Evolutionary conservation across 2,113 vertebrate species (phyloP), one percentile per base, ranked within the genome.

Genomic region (Ochotona curzoniae): DNA sequence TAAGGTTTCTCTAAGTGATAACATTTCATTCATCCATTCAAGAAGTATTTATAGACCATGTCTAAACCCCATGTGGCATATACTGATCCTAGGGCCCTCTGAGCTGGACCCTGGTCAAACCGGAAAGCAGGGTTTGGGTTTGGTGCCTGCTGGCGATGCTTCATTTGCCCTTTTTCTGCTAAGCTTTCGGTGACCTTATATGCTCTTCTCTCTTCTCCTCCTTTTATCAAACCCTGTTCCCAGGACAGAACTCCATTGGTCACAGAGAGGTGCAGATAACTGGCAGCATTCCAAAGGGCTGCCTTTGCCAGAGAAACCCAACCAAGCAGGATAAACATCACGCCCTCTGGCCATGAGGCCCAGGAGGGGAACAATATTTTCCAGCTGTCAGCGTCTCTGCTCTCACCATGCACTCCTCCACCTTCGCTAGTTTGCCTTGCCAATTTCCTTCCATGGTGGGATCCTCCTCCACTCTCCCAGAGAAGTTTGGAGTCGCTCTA

Each of bases 61-160:
- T 60, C 0, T 10, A 26, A 4, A 15, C 70, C 25, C 32, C 17
- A 1, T 1, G 5, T 2, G 15, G 35, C 7, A 0, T 7, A 28
- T 5, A 32, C 21, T 26, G 5, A 30, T 2, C 47, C 61, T 1
- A 14, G 23, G 47, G n/a, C 25, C 44, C 51, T 69, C 60, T 3
- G 13, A 66, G 26, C 25, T 8, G 66, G 35, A 38, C 2, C 6
- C 26, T 26, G 17, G 32, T 30, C 63, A 70, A 11, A 49, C 0
- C 9, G 20, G 54, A 80, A 83, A 49, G 73, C n/a, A 4, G 44
- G 25, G 13, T 38, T 25, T 25, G 64, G 81, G 6, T 11, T 9
- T 54, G 26, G 17, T 20, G 51, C 26, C 7, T 69, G 49, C n/a
- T 9, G 15, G 8, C 74, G 26, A 35, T 66, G 17, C 23, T 74